Evolutionary conservation across 2,113 vertebrate genomes (phyloP).

Genomic region (Indicator indicator): DNA sequence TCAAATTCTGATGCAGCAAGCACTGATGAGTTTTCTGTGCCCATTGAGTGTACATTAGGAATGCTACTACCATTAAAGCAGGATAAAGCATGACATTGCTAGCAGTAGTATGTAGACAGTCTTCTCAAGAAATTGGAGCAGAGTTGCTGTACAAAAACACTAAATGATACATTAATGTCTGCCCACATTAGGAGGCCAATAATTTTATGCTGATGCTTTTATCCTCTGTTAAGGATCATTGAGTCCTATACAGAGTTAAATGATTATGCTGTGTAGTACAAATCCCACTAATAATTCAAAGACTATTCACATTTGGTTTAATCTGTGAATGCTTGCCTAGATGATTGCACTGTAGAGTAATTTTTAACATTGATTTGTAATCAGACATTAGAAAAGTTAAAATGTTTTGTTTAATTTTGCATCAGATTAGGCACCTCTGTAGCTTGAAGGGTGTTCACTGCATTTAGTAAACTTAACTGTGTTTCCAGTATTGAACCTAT

Average conservation of each 20-base stretch:
- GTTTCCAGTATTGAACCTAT: neutral
- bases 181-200: neutral
- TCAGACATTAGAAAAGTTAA: neutral
- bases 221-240: neutral
- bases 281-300: neutral
- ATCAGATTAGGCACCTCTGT: neutral
- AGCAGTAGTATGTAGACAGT: neutral
- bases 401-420: neutral
- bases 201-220: neutral
- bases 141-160: neutral
- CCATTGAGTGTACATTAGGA: neutral
- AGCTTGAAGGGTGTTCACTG: neutral
- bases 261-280: neutral
- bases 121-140: neutral
- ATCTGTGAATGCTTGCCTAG: neutral
- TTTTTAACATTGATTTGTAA: neutral
- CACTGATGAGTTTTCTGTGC: neutral
- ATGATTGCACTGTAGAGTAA: neutral
- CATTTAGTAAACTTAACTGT: neutral
- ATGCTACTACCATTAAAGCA: neutral
- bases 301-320: neutral
- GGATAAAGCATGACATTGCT: neutral
- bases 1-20: neutral
- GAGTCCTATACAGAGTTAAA: neutral
- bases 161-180: neutral